Base-by-base conservation (phyloP, 2,888 invertebrate genomes). In the Chrysopilus asiliformis region DNA sequence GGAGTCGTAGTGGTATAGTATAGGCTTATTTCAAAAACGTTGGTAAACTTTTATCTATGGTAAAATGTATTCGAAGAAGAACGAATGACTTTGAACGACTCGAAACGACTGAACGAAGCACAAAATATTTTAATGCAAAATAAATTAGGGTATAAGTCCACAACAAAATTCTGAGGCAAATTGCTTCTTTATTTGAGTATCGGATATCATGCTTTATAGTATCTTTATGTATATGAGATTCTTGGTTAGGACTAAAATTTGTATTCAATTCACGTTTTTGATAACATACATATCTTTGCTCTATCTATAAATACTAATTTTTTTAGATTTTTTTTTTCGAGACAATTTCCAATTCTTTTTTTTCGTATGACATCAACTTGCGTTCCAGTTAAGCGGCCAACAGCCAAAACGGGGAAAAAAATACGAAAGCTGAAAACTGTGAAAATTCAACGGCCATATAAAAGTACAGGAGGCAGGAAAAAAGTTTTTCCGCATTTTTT, bases 281-380 rank as follows among this genome's bases (percentile, higher is more conserved):
- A 37, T 37, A 37, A 37, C 32, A 31, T 37, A 37, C 32, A n/a
- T n/a, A n/a, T n/a, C n/a, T 32, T 26, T 24, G 22, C 32, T 31
- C 24, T 31, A 37, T 37, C 36, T 25, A 31, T 37, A 37, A 37
- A 37, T 37, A 37, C 36, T 32, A 37, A 37, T 37, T 37, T 37
- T 14, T 13, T 12, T 16, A 29, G 29, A 36, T 36, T 16, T 24
- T 28, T 22, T 29, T 36, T 31, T 36, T n/a, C n/a, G n/a, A n/a
- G n/a, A n/a, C n/a, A n/a, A n/a, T n/a, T n/a, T n/a, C n/a, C n/a
- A n/a, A n/a, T n/a, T n/a, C n/a, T n/a, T n/a, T n/a, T n/a, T n/a
- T n/a, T n/a, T n/a, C n/a, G n/a, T n/a, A n/a, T n/a, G n/a, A n/a
- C n/a, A n/a, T n/a, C n/a, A n/a, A n/a, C n/a, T n/a, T n/a, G n/a